Percentiles rank a stretch among this genome's conserved stretches.
Conservation (phyloP, 2,797 vertebrate species). For the Anas capensis region DNA sequence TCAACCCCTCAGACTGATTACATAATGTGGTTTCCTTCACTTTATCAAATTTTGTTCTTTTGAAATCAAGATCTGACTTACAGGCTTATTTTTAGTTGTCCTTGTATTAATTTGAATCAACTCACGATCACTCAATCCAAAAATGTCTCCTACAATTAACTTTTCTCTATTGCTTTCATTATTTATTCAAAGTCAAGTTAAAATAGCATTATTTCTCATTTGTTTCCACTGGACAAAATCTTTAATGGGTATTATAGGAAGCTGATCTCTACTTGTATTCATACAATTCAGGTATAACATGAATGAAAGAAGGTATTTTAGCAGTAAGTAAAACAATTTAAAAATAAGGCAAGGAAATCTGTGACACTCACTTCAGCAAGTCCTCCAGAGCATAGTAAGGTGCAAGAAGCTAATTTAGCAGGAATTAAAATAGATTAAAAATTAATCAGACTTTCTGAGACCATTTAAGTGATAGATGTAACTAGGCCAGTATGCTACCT, state of each 20-base stretch:
- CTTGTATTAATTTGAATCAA: constrained; percentile 13
- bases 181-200: background rate
- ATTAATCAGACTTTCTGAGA: constrained; percentile 23
- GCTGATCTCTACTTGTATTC: background rate
- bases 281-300: background rate
- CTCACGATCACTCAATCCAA: constrained; percentile 4
- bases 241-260: background rate
- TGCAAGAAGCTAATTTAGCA: constrained; percentile 2
- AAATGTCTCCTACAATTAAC: background rate
- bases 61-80: constrained; percentile 23
- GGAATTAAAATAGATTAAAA: constrained; percentile 22
- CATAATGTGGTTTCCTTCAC: background rate
- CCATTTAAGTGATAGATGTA: constrained; percentile 24
- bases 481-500: constrained; percentile 13
- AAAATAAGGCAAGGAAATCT: background rate
- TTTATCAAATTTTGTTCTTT: background rate
- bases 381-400: background rate
- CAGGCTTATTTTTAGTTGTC: constrained; percentile 19
- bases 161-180: background rate
- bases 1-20: background rate
- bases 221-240: background rate
- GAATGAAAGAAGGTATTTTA: background rate
- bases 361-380: background rate
- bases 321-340: background rate
- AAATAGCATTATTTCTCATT: background rate